Evolutionary conservation across 2,888 invertebrate genomes (phyloP).

Genomic region (Saturnia japonica): DNA sequence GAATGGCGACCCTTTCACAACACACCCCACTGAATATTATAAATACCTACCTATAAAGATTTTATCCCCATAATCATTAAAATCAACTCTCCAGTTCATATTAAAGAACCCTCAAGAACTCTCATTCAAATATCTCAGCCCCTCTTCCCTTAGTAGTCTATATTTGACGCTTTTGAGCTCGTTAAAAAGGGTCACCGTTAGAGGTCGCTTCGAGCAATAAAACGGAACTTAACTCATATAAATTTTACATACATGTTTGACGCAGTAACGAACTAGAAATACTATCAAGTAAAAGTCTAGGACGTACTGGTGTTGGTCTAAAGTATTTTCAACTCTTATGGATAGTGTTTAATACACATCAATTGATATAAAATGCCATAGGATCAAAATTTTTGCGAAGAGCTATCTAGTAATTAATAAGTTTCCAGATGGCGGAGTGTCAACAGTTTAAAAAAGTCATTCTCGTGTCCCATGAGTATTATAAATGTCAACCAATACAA

Average conservation of each 20-base stretch:
- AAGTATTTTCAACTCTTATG: too few relatives aligned
- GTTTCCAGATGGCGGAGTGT: too few relatives aligned
- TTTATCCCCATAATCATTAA: conserved; percentile 15
- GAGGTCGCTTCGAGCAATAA: conserved; percentile 27
- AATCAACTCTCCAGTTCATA: conserved; percentile 14
- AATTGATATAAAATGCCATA: too few relatives aligned
- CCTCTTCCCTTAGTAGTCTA: conserved; percentile 18
- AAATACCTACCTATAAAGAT: background rate
- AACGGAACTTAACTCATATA: background rate
- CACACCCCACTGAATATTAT: background rate
- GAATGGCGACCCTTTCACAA: background rate
- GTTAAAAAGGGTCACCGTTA: conserved; percentile 37
- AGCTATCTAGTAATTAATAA: too few relatives aligned
- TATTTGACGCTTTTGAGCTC: conserved; percentile 28
- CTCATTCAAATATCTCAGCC: conserved; percentile 8
- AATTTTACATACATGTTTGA: background rate
- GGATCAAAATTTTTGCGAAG: too few relatives aligned
- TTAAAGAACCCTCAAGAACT: conserved; percentile 12
- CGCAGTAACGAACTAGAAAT: background rate
- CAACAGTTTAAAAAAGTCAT: too few relatives aligned
- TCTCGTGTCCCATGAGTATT: too few relatives aligned
- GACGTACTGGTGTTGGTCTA: too few relatives aligned
- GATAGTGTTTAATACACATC: too few relatives aligned
- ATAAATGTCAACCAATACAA: too few relatives aligned
- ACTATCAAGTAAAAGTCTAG: too few relatives aligned